Evolutionary conservation across 2,888 invertebrate genomes (phyloP), one percentile per base, ranked within the genome.

Genomic region (Drosophila picticornis): DNA sequence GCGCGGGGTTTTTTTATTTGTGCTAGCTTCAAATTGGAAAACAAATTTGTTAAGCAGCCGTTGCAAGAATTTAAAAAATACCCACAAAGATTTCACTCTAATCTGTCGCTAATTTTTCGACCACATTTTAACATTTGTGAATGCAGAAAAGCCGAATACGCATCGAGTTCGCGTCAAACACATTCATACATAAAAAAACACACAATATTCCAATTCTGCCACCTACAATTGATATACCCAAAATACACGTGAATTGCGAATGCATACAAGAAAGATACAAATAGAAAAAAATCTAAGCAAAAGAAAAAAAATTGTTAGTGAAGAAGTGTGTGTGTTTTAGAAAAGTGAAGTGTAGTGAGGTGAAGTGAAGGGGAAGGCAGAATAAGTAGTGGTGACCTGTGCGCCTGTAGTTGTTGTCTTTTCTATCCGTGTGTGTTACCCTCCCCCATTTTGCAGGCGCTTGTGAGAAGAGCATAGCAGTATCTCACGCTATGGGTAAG

Each of bases 361-460:
- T 63, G 70, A 83, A 90, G 81, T 81, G 81, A 88, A 90, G 88
- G 65, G 77, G 58, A 66, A 76, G 55, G 58, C 60, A 58, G 75
- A 80, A 31, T 70, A 40, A 88, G 90, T 84, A 91, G 85, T 91
- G 88, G 91, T 87, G 87, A 87, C 86, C 86, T 89, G 83, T 81
- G 80, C 68, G 70, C 64, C 56, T 80, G 75, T 83, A 81, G 61
- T 80, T 77, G 63, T 74, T 81, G 75, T 79, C 72, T 66, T 76
- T 83, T 75, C 64, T 73, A 73, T 72, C 55, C 80, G 78, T 70
- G 64, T 76, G 73, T 83, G 66, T 67, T 73, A 77, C 86, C 86
- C 87, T 89, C 90, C 90, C 90, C 89, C 84, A 83, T 81, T 88
- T 85, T 75, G 72, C 90, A 88, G 83, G 78, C 90, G 86, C 80